phyloP scores from a whole-genome alignment of 2,797 vertebrate species.

The Gymnodraco acuticeps region DNA sequence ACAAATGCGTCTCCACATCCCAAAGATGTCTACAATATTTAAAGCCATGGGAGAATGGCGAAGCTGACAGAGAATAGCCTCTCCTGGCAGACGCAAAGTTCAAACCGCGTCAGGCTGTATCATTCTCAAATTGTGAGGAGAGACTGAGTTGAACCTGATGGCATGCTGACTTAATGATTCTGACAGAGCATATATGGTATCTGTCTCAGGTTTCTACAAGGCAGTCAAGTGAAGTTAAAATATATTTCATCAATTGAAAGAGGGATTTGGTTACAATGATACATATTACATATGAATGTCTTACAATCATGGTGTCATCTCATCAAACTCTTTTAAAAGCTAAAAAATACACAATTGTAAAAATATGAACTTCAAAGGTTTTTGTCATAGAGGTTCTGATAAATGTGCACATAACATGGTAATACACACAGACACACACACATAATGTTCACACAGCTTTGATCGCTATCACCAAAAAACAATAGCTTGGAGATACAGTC shows the following conservation, averaged over 20 bases:
- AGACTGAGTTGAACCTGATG: slow-evolving; percentile 72
- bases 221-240: slow-evolving; percentile 68
- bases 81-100: slow-evolving; percentile 77
- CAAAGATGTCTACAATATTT: slow-evolving; percentile 82
- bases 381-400: slow-evolving; percentile 11
- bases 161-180: slow-evolving; percentile 80
- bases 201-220: slow-evolving; percentile 77
- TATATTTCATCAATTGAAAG: slow-evolving; percentile 67
- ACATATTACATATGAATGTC: slow-evolving; percentile 28
- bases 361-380: background rate
- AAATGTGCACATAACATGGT: slow-evolving; percentile 28
- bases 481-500: slow-evolving; percentile 79
- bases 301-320: slow-evolving; percentile 15
- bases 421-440: slow-evolving; percentile 29
- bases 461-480: slow-evolving; percentile 72
- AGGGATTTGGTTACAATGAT: slow-evolving; percentile 40
- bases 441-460: slow-evolving; percentile 42
- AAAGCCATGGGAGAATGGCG: slow-evolving; percentile 78
- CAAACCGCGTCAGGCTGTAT: slow-evolving; percentile 76
- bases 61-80: slow-evolving; percentile 73
- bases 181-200: slow-evolving; percentile 79
- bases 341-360: background rate
- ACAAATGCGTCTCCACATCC: slow-evolving; percentile 84
- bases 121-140: slow-evolving; percentile 77
- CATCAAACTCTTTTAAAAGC: background rate